phyloP scores from a whole-genome alignment of 2,888 invertebrate genomes.

The Eristalis pertinax region DNA sequence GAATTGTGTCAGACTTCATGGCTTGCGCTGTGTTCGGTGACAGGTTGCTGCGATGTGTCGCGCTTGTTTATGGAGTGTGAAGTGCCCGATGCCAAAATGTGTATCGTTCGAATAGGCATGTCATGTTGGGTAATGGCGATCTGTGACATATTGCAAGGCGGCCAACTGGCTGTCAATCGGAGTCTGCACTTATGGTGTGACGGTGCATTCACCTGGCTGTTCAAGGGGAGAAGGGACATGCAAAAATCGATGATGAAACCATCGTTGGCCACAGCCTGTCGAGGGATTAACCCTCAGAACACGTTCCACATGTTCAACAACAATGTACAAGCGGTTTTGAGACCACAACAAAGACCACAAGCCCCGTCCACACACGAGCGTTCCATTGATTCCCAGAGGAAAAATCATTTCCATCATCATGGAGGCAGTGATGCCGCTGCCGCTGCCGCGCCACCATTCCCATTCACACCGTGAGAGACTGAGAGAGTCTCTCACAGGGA shows the following conservation, averaged over 20 bases:
- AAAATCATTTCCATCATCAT: conserved; percentile 38
- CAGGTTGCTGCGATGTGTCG: conserved; percentile 11
- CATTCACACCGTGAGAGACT: conserved; percentile 39
- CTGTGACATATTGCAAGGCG: not conserved
- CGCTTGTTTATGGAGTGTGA: conserved; percentile 13
- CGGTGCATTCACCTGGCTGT: not conserved
- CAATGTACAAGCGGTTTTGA: conserved; percentile 5
- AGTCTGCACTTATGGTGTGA: not conserved
- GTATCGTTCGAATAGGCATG: conserved; percentile 5
- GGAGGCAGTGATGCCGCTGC: no score
- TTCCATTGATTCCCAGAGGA: conserved; percentile 45
- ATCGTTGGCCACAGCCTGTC: not conserved
- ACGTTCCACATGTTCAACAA: not conserved
- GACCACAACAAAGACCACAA: conserved; percentile 19
- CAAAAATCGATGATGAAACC: not conserved
- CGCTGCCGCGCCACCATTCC: no score
- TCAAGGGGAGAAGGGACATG: not conserved
- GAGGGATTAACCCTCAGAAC: not conserved
- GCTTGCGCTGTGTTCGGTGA: conserved; percentile 12
- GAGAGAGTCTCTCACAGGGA: conserved; percentile 1
- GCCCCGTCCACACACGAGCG: conserved; percentile 6
- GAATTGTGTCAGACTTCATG: conserved; percentile 59
- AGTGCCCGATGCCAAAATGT: conserved; percentile 6
- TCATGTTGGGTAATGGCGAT: not conserved
- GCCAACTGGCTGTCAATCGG: not conserved